Conservation (phyloP, 2,888 invertebrate genomes). For the Plusia festucae region DNA sequence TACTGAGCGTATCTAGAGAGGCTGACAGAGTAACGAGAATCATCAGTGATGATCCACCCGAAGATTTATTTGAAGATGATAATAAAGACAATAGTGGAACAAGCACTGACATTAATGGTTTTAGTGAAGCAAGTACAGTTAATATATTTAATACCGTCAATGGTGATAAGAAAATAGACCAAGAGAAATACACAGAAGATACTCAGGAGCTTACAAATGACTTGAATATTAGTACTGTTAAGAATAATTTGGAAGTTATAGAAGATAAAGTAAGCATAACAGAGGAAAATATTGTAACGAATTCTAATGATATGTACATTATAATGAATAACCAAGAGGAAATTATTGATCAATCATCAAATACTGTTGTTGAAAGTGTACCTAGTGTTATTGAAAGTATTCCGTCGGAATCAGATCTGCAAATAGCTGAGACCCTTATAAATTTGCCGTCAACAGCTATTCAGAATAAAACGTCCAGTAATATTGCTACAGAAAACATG, state of each 20-base stretch:
- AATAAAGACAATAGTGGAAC: conserved; percentile 68
- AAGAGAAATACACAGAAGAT: conserved; percentile 40
- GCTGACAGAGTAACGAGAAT: conserved; percentile 81
- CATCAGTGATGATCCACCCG: conserved; percentile 82
- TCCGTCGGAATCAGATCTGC: conserved; percentile 85
- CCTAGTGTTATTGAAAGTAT: conserved; percentile 62
- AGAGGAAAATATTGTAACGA: conserved; percentile 20
- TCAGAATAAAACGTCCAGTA: conserved; percentile 69
- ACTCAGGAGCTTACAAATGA: conserved; percentile 36
- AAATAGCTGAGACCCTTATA: conserved; percentile 85
- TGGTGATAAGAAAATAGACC: conserved; percentile 36
- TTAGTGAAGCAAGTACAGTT: conserved; percentile 56
- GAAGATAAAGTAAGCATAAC: conserved; percentile 28
- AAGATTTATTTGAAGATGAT: conserved; percentile 86
- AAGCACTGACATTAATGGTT: conserved; percentile 64
- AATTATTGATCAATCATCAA: conserved; percentile 23
- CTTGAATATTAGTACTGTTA: conserved; percentile 32
- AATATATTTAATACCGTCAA: conserved; percentile 41
- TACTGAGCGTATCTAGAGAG: conserved; percentile 83
- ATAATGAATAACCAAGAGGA: conserved; percentile 24
- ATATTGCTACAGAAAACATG: conserved; percentile 59
- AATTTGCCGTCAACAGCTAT: conserved; percentile 83
- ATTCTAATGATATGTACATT: conserved; percentile 24
- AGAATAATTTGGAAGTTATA: conserved; percentile 34
- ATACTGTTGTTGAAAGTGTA: conserved; percentile 24